These are phyloP conservation scores for Drosophila prostipennis DNA, from an alignment of 2,888 invertebrate genomes.

Conservation along the genomic window DNA sequence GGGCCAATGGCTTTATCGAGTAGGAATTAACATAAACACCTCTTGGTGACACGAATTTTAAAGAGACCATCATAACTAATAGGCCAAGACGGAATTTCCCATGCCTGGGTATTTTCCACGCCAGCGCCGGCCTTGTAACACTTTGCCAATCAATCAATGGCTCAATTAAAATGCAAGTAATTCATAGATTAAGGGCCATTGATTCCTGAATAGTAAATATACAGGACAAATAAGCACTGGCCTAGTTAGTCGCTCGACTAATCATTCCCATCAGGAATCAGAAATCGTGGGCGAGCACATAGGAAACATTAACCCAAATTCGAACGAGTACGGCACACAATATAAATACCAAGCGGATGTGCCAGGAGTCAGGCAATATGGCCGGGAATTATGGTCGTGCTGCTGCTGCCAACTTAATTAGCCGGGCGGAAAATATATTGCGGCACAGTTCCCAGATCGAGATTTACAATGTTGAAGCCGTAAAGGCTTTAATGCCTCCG, in stretches of 20 bases:
- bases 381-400: constrained; percentile 45
- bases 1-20: constrained; percentile 26
- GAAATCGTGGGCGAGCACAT: constrained; percentile 47
- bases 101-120: constrained; percentile 16
- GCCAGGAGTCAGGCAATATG: constrained; percentile 31
- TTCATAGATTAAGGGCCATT: constrained; percentile 20
- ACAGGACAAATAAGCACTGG: constrained; percentile 52
- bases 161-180: constrained; percentile 25
- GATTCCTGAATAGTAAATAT: constrained; percentile 26
- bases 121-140: constrained; percentile 32
- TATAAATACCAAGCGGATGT: constrained; percentile 66
- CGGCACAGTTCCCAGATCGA: constrained; percentile 49
- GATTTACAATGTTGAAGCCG: constrained; percentile 29
- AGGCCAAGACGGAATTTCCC: constrained; percentile 5
- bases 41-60: constrained; percentile 49
- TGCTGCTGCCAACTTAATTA: constrained; percentile 66
- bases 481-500: constrained; percentile 18
- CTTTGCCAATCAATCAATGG: constrained; percentile 41
- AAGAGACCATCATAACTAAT: constrained; percentile 17
- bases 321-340: constrained; percentile 52
- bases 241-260: constrained; percentile 58
- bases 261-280: constrained; percentile 44
- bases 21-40: constrained; percentile 71
- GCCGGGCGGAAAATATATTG: constrained; percentile 30
- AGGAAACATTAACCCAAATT: constrained; percentile 71